Conservation (phyloP, 2,888 invertebrate genomes). For the Campopleginae sp. region DNA sequence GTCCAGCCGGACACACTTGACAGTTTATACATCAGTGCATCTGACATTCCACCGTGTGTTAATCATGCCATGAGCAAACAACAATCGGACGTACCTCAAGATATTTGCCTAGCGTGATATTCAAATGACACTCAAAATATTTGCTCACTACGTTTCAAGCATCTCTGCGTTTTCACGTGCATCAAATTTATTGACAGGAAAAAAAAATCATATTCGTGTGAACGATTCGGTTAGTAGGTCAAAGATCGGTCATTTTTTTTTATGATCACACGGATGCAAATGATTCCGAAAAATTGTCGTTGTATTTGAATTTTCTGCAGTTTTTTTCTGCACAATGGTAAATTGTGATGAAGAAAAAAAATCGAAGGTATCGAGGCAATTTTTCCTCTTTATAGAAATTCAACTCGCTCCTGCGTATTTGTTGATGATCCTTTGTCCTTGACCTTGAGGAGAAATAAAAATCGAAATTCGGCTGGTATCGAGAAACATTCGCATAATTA, state of each 20-base stretch:
- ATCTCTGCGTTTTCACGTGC: no score
- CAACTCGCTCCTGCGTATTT: neutral
- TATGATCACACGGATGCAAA: neutral
- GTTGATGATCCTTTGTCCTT: neutral
- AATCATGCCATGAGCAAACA: constrained; percentile 6
- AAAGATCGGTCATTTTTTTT: neutral
- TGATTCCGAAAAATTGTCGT: neutral
- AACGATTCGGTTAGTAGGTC: neutral
- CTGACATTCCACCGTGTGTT: neutral
- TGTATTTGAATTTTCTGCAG: neutral
- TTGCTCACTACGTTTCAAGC: neutral
- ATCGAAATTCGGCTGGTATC: neutral
- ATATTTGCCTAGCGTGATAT: neutral
- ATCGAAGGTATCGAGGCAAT: no score
- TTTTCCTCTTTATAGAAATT: no score
- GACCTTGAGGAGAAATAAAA: neutral
- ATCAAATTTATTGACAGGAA: no score
- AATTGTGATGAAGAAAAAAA: no score
- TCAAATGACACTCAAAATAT: neutral
- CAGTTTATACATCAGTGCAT: neutral
- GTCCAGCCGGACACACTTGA: constrained; percentile 6
- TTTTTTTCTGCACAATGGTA: neutral
- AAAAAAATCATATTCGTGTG: neutral
- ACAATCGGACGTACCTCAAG: neutral
- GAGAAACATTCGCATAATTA: neutral